Conservation (phyloP, 2,113 vertebrate genomes). For the Ondatra zibethicus region DNA sequence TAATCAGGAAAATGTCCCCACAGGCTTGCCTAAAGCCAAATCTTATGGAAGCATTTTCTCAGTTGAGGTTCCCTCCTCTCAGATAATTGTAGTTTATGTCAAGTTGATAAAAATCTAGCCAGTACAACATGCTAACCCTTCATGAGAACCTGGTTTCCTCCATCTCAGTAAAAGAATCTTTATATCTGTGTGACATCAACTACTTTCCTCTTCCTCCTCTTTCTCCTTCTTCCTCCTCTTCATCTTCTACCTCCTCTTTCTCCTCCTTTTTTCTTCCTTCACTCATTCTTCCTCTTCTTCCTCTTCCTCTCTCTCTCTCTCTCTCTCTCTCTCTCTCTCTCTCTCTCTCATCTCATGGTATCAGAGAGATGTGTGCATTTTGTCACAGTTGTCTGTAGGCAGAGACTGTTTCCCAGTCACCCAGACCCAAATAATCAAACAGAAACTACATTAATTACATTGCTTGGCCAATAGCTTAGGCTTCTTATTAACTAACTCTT, state of each 20-base stretch:
- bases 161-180: background rate
- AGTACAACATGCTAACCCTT: background rate
- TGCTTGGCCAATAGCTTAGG: too few relatives aligned
- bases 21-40: too few relatives aligned
- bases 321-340: accelerated
- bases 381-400: background rate
- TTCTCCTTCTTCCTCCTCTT: accelerated
- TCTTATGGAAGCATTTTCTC: background rate
- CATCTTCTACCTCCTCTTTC: accelerated
- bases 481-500: too few relatives aligned
- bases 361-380: background rate
- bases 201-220: accelerated
- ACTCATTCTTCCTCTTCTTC: accelerated
- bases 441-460: too few relatives aligned
- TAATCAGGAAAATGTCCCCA: background rate
- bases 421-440: too few relatives aligned
- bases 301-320: accelerated
- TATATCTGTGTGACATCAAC: background rate
- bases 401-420: too few relatives aligned
- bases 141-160: background rate
- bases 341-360: background rate
- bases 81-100: background rate
- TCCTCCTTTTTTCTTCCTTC: too few relatives aligned
- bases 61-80: background rate
- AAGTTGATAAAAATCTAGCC: background rate